A percentile compares a stretch with the other conserved stretches of the same genome.
phyloP scores from a whole-genome alignment of 1,140 invertebrate species.

The Sycophaga agraensis region DNA sequence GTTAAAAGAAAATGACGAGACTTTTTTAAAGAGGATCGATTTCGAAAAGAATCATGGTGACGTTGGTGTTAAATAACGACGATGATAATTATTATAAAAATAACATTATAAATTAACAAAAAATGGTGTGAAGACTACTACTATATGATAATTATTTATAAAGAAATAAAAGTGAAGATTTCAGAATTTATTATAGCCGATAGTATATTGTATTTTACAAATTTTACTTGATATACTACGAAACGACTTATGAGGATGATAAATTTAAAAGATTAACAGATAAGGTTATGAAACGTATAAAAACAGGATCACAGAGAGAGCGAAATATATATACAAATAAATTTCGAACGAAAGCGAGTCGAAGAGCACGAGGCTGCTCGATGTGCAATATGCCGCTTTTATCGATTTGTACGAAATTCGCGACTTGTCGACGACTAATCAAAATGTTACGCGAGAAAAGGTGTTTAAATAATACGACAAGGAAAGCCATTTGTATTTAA shows the following conservation, averaged over 20 bases:
- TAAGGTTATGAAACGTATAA: slow-evolving; percentile 35
- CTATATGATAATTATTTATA: slow-evolving; percentile 55
- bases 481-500: slow-evolving; percentile 9
- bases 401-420: slow-evolving; percentile 4
- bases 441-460: slow-evolving; percentile 17
- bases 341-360: slow-evolving; percentile 33
- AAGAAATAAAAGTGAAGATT: slow-evolving; percentile 42
- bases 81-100: slow-evolving; percentile 40
- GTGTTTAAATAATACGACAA: background rate
- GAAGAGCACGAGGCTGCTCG: slow-evolving; percentile 50
- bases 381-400: slow-evolving; percentile 29
- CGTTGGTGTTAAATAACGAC: slow-evolving; percentile 25
- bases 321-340: slow-evolving; percentile 27
- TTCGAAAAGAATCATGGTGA: slow-evolving; percentile 13
- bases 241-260: slow-evolving; percentile 29
- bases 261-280: slow-evolving; percentile 37
- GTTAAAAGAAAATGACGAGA: slow-evolving; percentile 16
- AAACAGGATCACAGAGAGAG: slow-evolving; percentile 4
- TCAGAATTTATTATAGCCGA: slow-evolving; percentile 54
- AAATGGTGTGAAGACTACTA: slow-evolving; percentile 57
- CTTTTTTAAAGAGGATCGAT: slow-evolving; percentile 24
- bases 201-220: slow-evolving; percentile 58
- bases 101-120: slow-evolving; percentile 50
- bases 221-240: slow-evolving; percentile 54
- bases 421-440: slow-evolving; percentile 26